Percentiles rank a stretch among this genome's conserved stretches.
phyloP scores from a whole-genome alignment of 1,140 invertebrate genomes.

The Ceratitis capitata region DNA sequence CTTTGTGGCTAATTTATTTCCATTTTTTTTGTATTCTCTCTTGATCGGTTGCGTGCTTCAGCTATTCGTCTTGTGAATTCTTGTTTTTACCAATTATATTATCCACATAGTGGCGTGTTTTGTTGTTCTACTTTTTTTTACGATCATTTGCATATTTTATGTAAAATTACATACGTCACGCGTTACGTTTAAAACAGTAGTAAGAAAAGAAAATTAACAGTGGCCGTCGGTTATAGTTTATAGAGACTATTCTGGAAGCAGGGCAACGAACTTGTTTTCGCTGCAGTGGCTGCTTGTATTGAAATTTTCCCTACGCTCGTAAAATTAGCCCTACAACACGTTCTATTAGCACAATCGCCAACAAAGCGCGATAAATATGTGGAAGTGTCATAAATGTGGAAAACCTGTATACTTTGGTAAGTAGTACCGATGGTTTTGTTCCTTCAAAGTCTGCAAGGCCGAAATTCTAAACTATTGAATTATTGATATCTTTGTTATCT shows the following conservation, averaged over 20 bases:
- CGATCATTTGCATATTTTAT: constrained; percentile 34
- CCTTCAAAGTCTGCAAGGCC: too few species aligned
- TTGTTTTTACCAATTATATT: constrained; percentile 20
- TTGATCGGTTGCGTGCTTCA: constrained; percentile 5
- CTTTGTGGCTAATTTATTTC: constrained; percentile 24
- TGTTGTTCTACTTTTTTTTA: neutral
- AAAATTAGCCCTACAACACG: neutral
- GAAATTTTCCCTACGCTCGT: neutral
- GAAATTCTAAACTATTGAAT: neutral
- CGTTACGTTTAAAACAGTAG: neutral
- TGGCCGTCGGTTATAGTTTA: neutral
- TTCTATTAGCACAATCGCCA: neutral
- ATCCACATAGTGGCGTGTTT: neutral
- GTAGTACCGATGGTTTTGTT: constrained; percentile 40
- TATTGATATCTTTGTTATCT: constrained; percentile 46
- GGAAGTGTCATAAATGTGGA: constrained; percentile 88
- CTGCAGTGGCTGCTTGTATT: neutral
- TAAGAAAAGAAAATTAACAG: neutral
- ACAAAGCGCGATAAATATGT: constrained; percentile 69
- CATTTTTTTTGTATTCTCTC: constrained; percentile 17
- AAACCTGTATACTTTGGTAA: constrained; percentile 88
- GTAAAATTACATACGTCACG: constrained; percentile 24
- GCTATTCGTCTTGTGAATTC: constrained; percentile 17
- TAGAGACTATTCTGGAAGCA: constrained; percentile 13
- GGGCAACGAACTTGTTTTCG: too few species aligned